phyloP scores from a whole-genome alignment of 2,888 invertebrate genomes.

The Priocnemis perturbator region DNA sequence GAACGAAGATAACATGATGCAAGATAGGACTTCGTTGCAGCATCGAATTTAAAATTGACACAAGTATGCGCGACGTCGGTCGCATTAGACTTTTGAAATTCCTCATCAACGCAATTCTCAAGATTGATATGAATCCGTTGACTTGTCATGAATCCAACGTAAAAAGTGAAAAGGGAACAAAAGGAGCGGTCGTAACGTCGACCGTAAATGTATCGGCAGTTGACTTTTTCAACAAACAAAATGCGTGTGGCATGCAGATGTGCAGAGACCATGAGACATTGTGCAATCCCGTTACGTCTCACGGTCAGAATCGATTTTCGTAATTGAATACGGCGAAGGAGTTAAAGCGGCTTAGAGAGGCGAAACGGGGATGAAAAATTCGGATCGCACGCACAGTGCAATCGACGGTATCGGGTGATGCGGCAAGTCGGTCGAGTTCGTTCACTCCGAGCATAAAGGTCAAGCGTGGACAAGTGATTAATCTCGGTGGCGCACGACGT shows the following conservation, averaged over 20 bases:
- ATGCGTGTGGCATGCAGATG: too few relatives aligned
- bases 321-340: background rate
- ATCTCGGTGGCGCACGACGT: conserved; percentile 1
- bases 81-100: too few relatives aligned
- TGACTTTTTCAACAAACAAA: too few relatives aligned
- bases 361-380: conserved; percentile 34
- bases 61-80: too few relatives aligned
- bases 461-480: conserved; percentile 30
- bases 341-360: background rate
- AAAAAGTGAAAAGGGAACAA: too few relatives aligned
- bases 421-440: conserved; percentile 15
- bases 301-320: background rate
- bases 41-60: background rate
- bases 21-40: background rate
- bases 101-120: background rate
- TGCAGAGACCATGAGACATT: too few relatives aligned
- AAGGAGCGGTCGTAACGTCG: too few relatives aligned
- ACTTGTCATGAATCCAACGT: background rate
- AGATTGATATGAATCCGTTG: background rate
- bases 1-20: background rate
- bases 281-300: too few relatives aligned
- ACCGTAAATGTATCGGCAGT: too few relatives aligned
- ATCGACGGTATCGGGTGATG: conserved; percentile 20
- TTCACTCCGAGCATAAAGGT: conserved; percentile 37
- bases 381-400: conserved; percentile 26